Evolutionary conservation across 2,888 invertebrate genomes (phyloP).

Genomic region (Zaprionus obscuricornis): DNA sequence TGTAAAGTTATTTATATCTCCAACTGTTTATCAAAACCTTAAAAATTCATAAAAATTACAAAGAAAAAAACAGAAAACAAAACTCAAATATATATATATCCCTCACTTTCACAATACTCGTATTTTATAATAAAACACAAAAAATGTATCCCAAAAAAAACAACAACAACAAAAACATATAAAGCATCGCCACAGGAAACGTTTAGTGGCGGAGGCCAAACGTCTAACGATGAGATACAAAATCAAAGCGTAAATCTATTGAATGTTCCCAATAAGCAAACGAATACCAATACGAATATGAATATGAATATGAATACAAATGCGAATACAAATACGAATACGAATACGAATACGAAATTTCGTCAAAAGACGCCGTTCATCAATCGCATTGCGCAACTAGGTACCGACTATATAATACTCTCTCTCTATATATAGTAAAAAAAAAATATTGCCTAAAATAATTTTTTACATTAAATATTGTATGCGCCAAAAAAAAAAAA

Average conservation of each 20-base stretch:
- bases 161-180: conserved; percentile 14
- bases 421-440: conserved; percentile 42
- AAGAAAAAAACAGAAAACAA: conserved; percentile 25
- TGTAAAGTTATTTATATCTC: no score
- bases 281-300: not conserved
- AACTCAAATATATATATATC: conserved; percentile 55
- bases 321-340: conserved; percentile 1
- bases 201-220: conserved; percentile 48
- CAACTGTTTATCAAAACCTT: conserved; percentile 17
- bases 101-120: not conserved
- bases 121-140: conserved; percentile 6
- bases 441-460: conserved; percentile 10
- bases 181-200: conserved; percentile 72
- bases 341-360: conserved; percentile 62
- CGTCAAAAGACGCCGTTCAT: conserved; percentile 82
- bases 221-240: conserved; percentile 55
- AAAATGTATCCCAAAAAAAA: conserved; percentile 12
- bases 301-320: conserved; percentile 54
- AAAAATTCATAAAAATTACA: not conserved
- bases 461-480: conserved; percentile 54
- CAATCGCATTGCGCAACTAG: conserved; percentile 82
- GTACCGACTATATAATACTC: conserved; percentile 69
- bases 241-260: conserved; percentile 60
- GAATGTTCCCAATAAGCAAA: conserved; percentile 55
- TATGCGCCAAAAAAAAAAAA: conserved; percentile 70